These are phyloP conservation scores for Papilio gigon DNA, from an alignment of 2,888 invertebrate genomes.

Conservation along the genomic window DNA sequence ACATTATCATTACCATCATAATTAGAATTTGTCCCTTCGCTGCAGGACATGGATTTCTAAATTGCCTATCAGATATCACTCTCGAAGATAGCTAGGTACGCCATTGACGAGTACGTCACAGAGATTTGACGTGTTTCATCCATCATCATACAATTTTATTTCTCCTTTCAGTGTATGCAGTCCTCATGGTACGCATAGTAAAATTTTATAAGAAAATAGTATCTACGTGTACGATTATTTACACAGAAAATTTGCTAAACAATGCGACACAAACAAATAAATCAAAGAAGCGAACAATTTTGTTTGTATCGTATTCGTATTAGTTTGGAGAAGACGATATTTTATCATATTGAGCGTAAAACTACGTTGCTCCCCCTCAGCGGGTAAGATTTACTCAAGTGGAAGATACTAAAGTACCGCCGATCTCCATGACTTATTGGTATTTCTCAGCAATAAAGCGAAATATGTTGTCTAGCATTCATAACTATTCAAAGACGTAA, in stretches of 20 bases:
- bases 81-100: no score
- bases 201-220: no score
- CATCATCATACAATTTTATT: no score
- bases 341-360: constrained; percentile 37
- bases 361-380: constrained; percentile 29
- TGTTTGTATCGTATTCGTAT: constrained; percentile 32
- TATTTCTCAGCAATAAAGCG: constrained; percentile 24
- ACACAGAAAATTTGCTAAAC: not conserved
- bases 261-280: constrained; percentile 27
- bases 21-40: no score
- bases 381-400: constrained; percentile 30
- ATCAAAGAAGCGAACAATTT: constrained; percentile 19
- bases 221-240: not conserved
- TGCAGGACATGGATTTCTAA: no score
- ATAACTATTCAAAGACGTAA: constrained; percentile 13
- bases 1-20: no score
- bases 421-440: constrained; percentile 33
- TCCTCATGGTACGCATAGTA: no score
- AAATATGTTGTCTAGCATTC: constrained; percentile 4
- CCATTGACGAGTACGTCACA: no score
- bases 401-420: constrained; percentile 35
- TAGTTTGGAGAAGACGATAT: constrained; percentile 28
- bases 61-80: no score
- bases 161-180: no score
- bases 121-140: no score